A percentile compares a stretch with the other conserved stretches of the same genome.
Evolutionary conservation across 2,113 vertebrate genomes (phyloP).

Genomic region (Pitta sordida): DNA sequence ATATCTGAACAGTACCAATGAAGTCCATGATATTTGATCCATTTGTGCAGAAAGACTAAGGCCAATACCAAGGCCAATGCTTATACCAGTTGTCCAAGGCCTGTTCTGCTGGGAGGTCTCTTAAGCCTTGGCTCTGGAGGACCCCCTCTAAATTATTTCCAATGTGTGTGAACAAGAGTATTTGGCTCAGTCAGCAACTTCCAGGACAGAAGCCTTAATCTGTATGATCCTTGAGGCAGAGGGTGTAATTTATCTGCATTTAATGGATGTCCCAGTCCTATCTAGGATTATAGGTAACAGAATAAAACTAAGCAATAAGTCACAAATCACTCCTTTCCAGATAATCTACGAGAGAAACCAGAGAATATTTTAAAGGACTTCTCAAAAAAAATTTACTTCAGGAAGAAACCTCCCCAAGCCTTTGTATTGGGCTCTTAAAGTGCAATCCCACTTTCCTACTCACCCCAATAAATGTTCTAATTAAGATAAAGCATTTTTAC

Average conservation of each 20-base stretch:
- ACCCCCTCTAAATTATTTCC: background rate
- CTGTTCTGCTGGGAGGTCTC: background rate
- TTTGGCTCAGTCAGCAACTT: background rate
- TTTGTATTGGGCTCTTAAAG: background rate
- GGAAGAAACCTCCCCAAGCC: background rate
- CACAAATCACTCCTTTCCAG: background rate
- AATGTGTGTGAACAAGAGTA: background rate
- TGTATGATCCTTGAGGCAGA: background rate
- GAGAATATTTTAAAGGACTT: background rate
- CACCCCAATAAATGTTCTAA: background rate
- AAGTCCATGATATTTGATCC: background rate
- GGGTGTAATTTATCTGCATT: background rate
- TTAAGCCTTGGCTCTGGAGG: background rate
- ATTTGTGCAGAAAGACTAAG: background rate
- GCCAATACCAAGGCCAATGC: background rate
- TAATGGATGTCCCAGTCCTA: background rate
- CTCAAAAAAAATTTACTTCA: background rate
- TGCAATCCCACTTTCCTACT: background rate
- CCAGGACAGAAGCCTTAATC: background rate
- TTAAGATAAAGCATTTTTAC: background rate
- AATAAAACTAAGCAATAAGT: background rate
- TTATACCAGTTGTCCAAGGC: background rate
- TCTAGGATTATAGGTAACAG: background rate
- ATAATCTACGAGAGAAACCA: background rate
- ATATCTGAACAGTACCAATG: background rate